Conservation (phyloP, 2,797 vertebrate genomes). For the Megalops cyprinoides region DNA sequence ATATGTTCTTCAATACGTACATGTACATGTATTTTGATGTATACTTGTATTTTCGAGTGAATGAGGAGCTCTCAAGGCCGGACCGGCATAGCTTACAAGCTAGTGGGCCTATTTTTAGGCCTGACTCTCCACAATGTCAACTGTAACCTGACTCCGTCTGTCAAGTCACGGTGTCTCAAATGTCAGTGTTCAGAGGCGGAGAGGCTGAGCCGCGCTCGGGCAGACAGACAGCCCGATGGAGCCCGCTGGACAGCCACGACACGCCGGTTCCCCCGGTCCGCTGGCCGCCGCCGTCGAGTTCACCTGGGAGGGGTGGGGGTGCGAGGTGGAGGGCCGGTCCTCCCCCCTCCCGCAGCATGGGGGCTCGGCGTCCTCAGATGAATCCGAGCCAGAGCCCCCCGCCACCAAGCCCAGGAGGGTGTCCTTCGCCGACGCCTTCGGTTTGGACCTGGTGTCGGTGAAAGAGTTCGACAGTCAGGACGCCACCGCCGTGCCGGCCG, state of each 20-base stretch:
- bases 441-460: slow-evolving; percentile 88
- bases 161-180: slow-evolving; percentile 9
- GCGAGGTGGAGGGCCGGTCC: neutral
- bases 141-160: slow-evolving; percentile 28
- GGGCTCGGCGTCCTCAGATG: slow-evolving; percentile 79
- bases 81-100: neutral
- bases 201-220: neutral
- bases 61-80: neutral
- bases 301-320: neutral
- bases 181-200: neutral
- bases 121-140: slow-evolving; percentile 12
- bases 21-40: neutral
- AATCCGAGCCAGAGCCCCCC: slow-evolving; percentile 71
- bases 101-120: slow-evolving; percentile 27
- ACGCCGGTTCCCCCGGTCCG: neutral
- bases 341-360: slow-evolving; percentile 70
- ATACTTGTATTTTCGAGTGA: no score
- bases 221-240: slow-evolving; percentile 32
- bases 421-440: slow-evolving; percentile 92
- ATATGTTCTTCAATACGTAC: no score
- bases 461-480: slow-evolving; percentile 90
- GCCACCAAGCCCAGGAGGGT: slow-evolving; percentile 80
- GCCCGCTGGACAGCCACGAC: neutral
- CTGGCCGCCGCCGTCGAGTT: no score
- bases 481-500: slow-evolving; percentile 62